Evolutionary conservation across 2,113 vertebrate genomes (phyloP), one percentile per base, ranked within the genome.

Genomic region (Glareola pratincola): DNA sequence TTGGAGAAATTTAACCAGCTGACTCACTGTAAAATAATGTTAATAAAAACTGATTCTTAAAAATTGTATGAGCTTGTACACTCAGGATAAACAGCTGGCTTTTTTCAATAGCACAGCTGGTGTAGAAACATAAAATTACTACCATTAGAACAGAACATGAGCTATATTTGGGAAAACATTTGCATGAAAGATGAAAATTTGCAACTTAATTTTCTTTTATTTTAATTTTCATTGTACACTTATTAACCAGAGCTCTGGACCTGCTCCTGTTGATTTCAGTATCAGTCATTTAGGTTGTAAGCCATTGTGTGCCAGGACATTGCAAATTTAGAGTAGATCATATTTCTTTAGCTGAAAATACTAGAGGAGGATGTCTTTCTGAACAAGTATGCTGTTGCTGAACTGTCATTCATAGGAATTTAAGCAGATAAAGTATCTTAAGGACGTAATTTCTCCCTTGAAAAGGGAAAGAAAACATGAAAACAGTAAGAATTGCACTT

Each of bases 101-200:
- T 68, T 88, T 86, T 56, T 95, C 91, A 96, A 90, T 95, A 62
- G 94, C 87, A 90, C 96, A 96, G 96, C 95, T 95, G 96, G 80
- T 88, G 74, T 11, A 53, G 80, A 75, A 87, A 60, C 69, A 85
- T 75, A 22, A 89, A 96, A 97, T 92, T n/a, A 51, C 80, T 78
- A 72, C 75, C 53, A 10, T 94, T 86, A 84, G 86, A 94, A 85
- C 69, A 92, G 91, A 92, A 94, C 91, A 64, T 7, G 62, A 82
- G 69, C 91, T 97, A 95, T 92, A 94, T 96, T 92, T 94, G 86
- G 94, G 48, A 79, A 89, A 94, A 43, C 21, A 75, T 94, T 96
- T 97, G 89, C 84, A 94, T 90, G 94, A 84, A 91, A 91, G 69
- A 69, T 76, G 91, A 92, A 68, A 79, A 97, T 87, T 77, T 92